A percentile compares a stretch with the other conserved stretches of the same genome.
Evolutionary conservation across 2,888 invertebrate genomes (phyloP).

Genomic region (Anorthoa munda): DNA sequence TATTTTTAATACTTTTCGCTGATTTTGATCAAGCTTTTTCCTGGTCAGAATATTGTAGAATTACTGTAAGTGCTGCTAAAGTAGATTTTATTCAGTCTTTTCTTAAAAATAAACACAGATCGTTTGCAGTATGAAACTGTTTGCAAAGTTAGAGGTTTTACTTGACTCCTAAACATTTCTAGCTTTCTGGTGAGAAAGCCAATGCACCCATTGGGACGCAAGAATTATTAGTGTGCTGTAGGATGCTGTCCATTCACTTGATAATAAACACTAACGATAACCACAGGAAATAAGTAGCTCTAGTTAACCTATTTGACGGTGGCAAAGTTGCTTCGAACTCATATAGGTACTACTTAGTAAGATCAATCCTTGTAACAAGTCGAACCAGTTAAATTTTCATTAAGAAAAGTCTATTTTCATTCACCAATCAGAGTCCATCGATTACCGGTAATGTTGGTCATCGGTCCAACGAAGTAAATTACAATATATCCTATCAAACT

Average conservation of each 20-base stretch:
- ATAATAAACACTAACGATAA: constrained; percentile 5
- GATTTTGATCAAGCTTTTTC: background rate
- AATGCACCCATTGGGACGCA: no score
- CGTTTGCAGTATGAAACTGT: background rate
- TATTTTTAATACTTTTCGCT: constrained; percentile 1
- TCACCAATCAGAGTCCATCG: constrained; percentile 43
- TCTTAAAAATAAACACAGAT: background rate
- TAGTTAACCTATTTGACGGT: background rate
- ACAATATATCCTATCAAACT: constrained; percentile 61
- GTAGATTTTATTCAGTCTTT: background rate
- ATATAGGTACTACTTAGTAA: constrained; percentile 1
- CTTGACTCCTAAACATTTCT: no score
- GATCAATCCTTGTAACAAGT: constrained; percentile 36
- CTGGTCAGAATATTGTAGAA: background rate
- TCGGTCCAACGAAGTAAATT: constrained; percentile 52
- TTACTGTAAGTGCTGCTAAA: background rate
- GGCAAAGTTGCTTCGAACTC: background rate
- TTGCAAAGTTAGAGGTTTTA: background rate
- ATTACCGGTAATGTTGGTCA: constrained; percentile 45
- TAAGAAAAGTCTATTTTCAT: constrained; percentile 52
- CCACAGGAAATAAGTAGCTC: constrained; percentile 13
- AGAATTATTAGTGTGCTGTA: background rate
- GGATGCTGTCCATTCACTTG: background rate
- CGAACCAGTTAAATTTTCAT: constrained; percentile 51
- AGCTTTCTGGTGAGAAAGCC: no score